Evolutionary conservation across 2,888 invertebrate species (phyloP).

Genomic region (Luffia ferchaultella): DNA sequence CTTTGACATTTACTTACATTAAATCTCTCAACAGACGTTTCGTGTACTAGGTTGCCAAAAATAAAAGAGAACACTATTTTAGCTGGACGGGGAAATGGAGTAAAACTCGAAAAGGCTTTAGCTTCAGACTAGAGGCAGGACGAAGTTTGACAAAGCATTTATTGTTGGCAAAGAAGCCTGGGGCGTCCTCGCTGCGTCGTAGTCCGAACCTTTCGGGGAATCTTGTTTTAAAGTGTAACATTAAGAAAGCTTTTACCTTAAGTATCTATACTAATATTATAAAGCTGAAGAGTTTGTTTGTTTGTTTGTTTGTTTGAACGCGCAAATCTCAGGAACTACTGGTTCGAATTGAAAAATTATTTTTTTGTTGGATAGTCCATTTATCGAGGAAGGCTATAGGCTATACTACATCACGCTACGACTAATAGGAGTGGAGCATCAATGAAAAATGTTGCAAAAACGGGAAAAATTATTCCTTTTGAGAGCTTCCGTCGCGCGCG

Average conservation of each 20-base stretch:
- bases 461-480: too few relatives aligned
- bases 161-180: conserved; percentile 42
- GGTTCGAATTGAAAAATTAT: too few relatives aligned
- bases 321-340: too few relatives aligned
- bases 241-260: background rate
- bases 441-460: too few relatives aligned
- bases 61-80: background rate
- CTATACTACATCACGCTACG: too few relatives aligned
- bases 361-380: too few relatives aligned
- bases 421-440: too few relatives aligned
- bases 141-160: conserved; percentile 55
- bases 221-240: background rate
- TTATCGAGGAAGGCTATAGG: too few relatives aligned
- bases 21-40: background rate
- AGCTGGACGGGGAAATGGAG: background rate
- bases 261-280: background rate
- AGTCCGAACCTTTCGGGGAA: background rate
- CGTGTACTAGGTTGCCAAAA: background rate
- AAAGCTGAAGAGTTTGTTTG: too few relatives aligned
- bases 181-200: conserved; percentile 17
- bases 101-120: conserved; percentile 32
- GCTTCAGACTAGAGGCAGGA: conserved; percentile 24
- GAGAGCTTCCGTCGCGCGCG: too few relatives aligned
- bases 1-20: too few relatives aligned
- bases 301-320: too few relatives aligned